Base-by-base conservation (phyloP, 92 coral and sea anemone genomes). In the Paramuricea clavata region DNA sequence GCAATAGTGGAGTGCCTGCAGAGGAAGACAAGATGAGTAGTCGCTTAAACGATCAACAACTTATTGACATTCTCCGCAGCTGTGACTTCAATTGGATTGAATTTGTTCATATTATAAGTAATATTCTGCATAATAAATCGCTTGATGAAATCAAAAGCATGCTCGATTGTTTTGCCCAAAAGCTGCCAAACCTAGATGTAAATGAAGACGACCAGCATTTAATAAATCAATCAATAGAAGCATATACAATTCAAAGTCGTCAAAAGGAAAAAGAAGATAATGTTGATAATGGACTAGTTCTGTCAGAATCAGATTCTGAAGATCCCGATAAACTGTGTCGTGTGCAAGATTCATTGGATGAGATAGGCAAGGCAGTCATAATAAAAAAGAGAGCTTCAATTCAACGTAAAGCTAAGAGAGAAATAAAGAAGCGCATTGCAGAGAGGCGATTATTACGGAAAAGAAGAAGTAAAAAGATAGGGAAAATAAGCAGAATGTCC, bases 161-260 rank as follows among this genome's bases (percentile, higher is more conserved):
- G 35, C 34, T 62, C 35, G 35, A 87, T 85, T 88, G 88, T 78
- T 91, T 91, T 83, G 85, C 69, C 32, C 91, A 88, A 15, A 88
- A 87, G 65, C 42, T 91, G 23, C 73, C 89, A 78, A 87, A 64
- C 70, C 50, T 87, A 30, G 87, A 60, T 21, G 43, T 91, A 25
- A 88, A 71, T 27, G 52, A 21, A 44, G 74, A 87, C n/a, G 87
- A 92, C 19, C 85, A 88, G 43, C 79, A 59, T 62, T 28, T 85
- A 19, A 49, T 47, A 19, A 87, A 92, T 49, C 94, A 85, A 67
- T 88, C 92, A 44, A 83, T 77, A 6, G 90, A 88, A n/a, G 92
- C 92, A 26, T 92, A 88, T 52, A 41, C 81, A 30, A 11, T 65
- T 2, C 72, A 65, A 65, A 11, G 72, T 1, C 19, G 35, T 9